phyloP scores from a whole-genome alignment of 2,888 invertebrate species.

The Spisula subtruncata region DNA sequence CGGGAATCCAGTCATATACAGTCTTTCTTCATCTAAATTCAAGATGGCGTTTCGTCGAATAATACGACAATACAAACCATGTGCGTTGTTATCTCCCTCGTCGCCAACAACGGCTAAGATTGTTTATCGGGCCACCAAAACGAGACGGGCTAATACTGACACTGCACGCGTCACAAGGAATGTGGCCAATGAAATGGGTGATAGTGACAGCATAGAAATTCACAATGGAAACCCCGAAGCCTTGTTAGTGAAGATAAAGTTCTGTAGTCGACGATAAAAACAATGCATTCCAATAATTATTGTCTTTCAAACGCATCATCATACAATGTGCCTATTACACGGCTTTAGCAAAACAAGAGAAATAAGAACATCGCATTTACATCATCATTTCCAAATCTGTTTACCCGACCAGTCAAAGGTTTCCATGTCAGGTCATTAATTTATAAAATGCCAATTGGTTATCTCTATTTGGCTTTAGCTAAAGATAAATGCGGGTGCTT shows the following conservation, averaged over 20 bases:
- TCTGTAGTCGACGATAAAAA: neutral
- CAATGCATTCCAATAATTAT: no score
- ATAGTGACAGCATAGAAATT: constrained; percentile 4
- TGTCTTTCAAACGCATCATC: no score
- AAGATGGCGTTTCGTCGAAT: constrained; percentile 88
- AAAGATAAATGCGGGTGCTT: no score
- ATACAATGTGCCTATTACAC: no score
- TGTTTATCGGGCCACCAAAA: constrained; percentile 30
- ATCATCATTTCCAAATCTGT: no score
- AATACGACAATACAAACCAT: constrained; percentile 35
- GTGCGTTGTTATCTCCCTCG: neutral
- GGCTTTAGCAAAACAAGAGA: no score
- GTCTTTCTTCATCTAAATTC: constrained; percentile 97
- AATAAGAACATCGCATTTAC: no score
- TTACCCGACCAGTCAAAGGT: no score
- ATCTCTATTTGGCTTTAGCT: no score
- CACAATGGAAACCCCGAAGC: neutral
- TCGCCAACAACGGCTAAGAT: constrained; percentile 22
- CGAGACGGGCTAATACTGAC: constrained; percentile 6
- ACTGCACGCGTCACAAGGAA: neutral
- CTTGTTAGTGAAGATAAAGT: neutral
- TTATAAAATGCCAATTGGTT: no score
- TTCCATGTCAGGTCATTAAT: no score
- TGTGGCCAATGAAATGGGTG: neutral
- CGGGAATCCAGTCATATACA: constrained; percentile 96